Conservation (phyloP, 2,113 vertebrate species). For the Hoplias malabaricus region DNA sequence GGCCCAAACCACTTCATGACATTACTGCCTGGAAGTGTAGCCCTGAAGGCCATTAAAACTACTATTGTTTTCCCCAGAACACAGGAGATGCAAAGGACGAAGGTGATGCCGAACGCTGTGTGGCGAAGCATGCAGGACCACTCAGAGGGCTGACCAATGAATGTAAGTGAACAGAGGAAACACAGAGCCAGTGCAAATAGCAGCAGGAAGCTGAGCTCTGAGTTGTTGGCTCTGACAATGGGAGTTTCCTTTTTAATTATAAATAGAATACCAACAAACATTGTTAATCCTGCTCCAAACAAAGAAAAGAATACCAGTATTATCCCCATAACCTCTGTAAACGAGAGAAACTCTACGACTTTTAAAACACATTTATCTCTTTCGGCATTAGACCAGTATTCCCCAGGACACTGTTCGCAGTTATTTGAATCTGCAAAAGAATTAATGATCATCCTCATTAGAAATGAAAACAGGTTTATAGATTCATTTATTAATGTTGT, state of each 20-base stretch:
- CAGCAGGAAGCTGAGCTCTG: slow-evolving; percentile 72
- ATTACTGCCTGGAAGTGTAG: slow-evolving; percentile 55
- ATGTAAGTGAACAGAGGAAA: slow-evolving; percentile 60
- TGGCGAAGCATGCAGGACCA: slow-evolving; percentile 34
- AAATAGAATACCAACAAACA: slow-evolving; percentile 57
- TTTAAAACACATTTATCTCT: slow-evolving; percentile 66
- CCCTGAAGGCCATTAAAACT: neutral
- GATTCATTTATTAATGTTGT: slow-evolving; percentile 23
- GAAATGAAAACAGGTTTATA: neutral
- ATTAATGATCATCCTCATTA: slow-evolving; percentile 26
- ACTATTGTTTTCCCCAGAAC: neutral
- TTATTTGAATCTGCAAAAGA: slow-evolving; percentile 72
- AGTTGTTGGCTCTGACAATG: slow-evolving; percentile 71
- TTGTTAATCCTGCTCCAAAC: slow-evolving; percentile 61
- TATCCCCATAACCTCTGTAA: slow-evolving; percentile 67
- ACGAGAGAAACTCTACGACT: slow-evolving; percentile 65
- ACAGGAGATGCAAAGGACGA: neutral
- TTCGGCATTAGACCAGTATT: slow-evolving; percentile 68
- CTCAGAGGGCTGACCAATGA: neutral
- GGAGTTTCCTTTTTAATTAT: slow-evolving; percentile 65
- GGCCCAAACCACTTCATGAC: slow-evolving; percentile 40
- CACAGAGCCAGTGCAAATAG: slow-evolving; percentile 59
- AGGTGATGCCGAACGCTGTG: slow-evolving; percentile 23
- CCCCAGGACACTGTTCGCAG: slow-evolving; percentile 70
- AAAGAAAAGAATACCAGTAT: slow-evolving; percentile 64